Conservation (phyloP, 2,797 vertebrate species). For the Astyanax mexicanus region DNA sequence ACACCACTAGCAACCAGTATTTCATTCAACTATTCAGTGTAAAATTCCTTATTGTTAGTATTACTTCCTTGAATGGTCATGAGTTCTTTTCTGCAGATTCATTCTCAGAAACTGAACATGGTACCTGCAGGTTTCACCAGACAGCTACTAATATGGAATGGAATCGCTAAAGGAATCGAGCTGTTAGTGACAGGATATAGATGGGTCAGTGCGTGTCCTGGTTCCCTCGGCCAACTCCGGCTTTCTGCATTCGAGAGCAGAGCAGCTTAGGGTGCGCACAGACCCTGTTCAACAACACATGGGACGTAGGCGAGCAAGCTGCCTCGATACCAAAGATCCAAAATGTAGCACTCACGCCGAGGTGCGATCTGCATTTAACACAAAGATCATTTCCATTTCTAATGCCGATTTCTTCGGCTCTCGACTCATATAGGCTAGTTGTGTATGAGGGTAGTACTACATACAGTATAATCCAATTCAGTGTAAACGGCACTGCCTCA, state of each 20-base stretch:
- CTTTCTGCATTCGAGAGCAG: constrained; percentile 38
- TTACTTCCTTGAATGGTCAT: not conserved
- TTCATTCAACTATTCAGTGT: no score
- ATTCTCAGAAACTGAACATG: constrained; percentile 5
- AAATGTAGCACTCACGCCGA: constrained; percentile 51
- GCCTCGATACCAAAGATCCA: constrained; percentile 57
- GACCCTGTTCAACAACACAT: constrained; percentile 58
- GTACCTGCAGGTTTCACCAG: not conserved
- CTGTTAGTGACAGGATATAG: constrained; percentile 3
- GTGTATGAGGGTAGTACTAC: not conserved
- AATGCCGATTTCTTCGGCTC: constrained; percentile 41
- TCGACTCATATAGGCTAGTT: not conserved
- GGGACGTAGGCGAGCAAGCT: constrained; percentile 60
- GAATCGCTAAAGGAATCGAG: not conserved
- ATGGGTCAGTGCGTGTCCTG: constrained; percentile 12
- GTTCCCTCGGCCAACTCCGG: constrained; percentile 32
- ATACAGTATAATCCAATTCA: constrained; percentile 38
- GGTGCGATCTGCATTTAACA: constrained; percentile 48
- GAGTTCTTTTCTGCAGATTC: not conserved
- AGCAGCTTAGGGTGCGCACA: constrained; percentile 33
- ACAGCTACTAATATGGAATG: not conserved
- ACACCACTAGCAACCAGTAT: no score
- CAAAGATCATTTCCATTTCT: constrained; percentile 47
- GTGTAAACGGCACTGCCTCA: not conserved
- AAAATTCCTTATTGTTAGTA: no score